These are phyloP conservation scores for Drosophila melanica DNA, from an alignment of 1,140 invertebrate species.

Conservation along the genomic window DNA sequence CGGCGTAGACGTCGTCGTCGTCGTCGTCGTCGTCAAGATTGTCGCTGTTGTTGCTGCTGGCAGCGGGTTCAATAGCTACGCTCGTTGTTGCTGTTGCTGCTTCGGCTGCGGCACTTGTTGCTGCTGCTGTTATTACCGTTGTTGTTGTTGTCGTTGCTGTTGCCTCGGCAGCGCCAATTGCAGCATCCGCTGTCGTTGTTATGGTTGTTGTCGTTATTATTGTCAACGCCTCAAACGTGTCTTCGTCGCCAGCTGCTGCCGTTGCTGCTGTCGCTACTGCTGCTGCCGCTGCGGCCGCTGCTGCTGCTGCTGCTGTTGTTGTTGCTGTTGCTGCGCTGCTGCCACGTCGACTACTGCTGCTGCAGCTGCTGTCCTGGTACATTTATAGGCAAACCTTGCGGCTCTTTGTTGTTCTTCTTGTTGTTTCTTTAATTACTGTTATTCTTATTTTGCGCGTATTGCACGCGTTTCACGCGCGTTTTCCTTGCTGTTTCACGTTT, in stretches of 20 bases:
- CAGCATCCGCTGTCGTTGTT: slow-evolving; percentile 59
- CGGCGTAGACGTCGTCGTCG: slow-evolving; percentile 14
- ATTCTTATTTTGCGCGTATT: background rate
- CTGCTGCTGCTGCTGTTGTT: slow-evolving; percentile 40
- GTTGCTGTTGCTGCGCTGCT: slow-evolving; percentile 62
- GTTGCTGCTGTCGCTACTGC: slow-evolving; percentile 13
- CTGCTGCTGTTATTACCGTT: slow-evolving; percentile 39
- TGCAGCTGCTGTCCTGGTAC: slow-evolving; percentile 83
- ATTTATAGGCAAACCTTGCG: slow-evolving; percentile 78
- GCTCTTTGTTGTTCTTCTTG: slow-evolving; percentile 7
- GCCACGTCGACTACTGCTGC: slow-evolving; percentile 82
- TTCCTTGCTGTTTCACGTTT: background rate
- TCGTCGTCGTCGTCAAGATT: slow-evolving; percentile 10
- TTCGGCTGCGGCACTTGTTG: slow-evolving; percentile 1
- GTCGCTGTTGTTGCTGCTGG: slow-evolving; percentile 15
- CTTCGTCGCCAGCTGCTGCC: slow-evolving; percentile 47
- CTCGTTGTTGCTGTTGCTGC: background rate
- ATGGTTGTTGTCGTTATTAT: slow-evolving; percentile 64
- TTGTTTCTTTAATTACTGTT: background rate
- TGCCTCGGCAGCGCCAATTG: slow-evolving; percentile 44
- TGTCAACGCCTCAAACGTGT: slow-evolving; percentile 57
- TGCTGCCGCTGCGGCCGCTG: slow-evolving; percentile 38
- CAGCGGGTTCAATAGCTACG: background rate
- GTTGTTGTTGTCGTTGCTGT: slow-evolving; percentile 47
- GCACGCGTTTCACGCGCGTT: slow-evolving; percentile 20